Evolutionary conservation across 1,140 invertebrate species (phyloP), one percentile per base, ranked within the genome.

Genomic region (Cataglyphis hispanica): DNA sequence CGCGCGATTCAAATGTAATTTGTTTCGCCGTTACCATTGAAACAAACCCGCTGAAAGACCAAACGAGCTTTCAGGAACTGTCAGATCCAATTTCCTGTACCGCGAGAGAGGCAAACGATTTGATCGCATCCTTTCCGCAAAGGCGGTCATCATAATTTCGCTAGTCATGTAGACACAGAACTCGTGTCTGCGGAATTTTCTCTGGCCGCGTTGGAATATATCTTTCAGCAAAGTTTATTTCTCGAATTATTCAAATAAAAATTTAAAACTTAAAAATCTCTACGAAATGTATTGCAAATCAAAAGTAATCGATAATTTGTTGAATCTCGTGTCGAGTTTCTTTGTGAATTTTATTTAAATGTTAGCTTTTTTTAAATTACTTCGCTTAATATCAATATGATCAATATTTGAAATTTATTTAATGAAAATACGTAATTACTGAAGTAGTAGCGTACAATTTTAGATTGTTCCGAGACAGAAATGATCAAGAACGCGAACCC

Each of bases 51-150:
- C 31, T 53, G 53, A 80, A 64, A 80, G 63, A 40, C 22, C 63
- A 25, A 80, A 40, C 77, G 63, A 69, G 63, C 76, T 80, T 69
- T 80, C 77, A 56, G 64, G 64, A 19, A 80, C 63, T 80, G 64
- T 80, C 76, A 67, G 77, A 69, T 69, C 46, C 77, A 80, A 80
- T 80, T 80, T 69, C 64, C 64, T 56, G 63, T 69, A 69, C 46
- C 77, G 77, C 64, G 69, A 80, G 77, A 80, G 69, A 80, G 69
- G 46, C 16, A 80, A 80, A 80, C 77, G 56, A 50, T 80, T 56
- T 50, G 64, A 80, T 58, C 63, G 64, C 66, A 53, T 69, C 77
- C 46, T 64, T 80, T 69, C 46, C 63, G 77, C 77, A 56, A 16
- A 69, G 10, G 34, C 40, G 46, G 56, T 66, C 63, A 69, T 69